Base-by-base conservation (phyloP, 2,888 invertebrate genomes). In the Hirtodrosophila histrioides region DNA sequence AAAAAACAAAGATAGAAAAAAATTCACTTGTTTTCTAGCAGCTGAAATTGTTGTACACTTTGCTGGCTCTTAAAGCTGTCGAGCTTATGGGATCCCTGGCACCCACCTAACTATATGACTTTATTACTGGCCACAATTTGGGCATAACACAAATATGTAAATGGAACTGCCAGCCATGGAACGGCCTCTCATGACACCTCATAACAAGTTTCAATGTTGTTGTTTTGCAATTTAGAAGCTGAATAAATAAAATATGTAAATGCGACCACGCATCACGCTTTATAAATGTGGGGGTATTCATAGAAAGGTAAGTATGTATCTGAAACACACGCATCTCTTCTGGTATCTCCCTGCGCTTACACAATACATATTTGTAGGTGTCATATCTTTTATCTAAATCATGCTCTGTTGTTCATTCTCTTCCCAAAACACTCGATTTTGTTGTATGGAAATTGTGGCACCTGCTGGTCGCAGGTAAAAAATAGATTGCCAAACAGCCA, bases 191-290 rank as follows among this genome's bases (percentile, higher is more conserved):
- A 68, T 46, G 45, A 61, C 75, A 75, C 77, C 77, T 66, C 56
- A 48, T 71, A 71, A 65, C 68, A 64, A 46, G 60, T 48, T 73
- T 49, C 58, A 63, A 69, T 83, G 46, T 58, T 63, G 74, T 62
- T 72, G 69, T 76, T 85, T 31, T 74, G 79, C 82, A 72, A 82
- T 79, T 82, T 85, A 72, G 75, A 69, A 79, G 77, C 83, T 54
- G 83, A 60, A 86, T 83, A 78, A 70, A 78, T 75, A 73, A 79
- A 73, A 48, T 82, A 85, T 82, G 82, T 55, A 64, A 82, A 82
- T 79, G 69, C 45, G 70, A 65, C 55, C 75, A 72, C 61, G 68
- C 64, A 75, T 46, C 77, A 49, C 64, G 55, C 65, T 56, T 49
- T 29, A 45, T 50, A 69, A 65, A 74, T 49, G 64, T 64, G 10